A percentile compares a stretch with the other conserved stretches of the same genome.
These are phyloP conservation scores for Atlantisia rogersi DNA, from an alignment of 2,113 vertebrate species.

Conservation along the genomic window DNA sequence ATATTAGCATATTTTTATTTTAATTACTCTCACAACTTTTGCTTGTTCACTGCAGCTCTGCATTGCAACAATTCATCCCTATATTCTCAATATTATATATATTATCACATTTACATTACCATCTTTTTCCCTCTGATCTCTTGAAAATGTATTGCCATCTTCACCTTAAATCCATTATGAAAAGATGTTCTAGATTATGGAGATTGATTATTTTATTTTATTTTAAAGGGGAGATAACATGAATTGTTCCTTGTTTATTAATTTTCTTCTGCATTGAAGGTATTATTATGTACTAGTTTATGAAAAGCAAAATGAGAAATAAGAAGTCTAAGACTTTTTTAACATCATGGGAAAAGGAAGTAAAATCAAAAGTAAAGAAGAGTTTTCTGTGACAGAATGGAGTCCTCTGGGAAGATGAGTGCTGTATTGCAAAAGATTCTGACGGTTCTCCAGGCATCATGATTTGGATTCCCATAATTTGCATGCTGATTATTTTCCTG, in stretches of 20 bases:
- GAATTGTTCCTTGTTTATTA: not conserved
- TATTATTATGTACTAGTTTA: not conserved
- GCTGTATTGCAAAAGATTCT: not conserved
- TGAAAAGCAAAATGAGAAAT: not conserved
- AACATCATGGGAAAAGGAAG: not conserved
- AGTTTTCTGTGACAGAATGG: not conserved
- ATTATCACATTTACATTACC: not conserved
- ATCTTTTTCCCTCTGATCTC: not conserved
- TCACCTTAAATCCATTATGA: not conserved
- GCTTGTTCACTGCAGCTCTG: not conserved
- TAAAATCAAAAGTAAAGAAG: not conserved
- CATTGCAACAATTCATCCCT: not conserved
- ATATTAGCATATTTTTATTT: not conserved
- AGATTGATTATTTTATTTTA: not conserved
- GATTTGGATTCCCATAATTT: not conserved
- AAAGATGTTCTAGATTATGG: not conserved
- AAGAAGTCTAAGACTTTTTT: not conserved
- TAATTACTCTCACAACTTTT: not conserved
- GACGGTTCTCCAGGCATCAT: not conserved
- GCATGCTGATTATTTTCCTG: not conserved
- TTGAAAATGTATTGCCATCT: not conserved
- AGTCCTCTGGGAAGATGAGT: not conserved
- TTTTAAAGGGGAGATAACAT: not conserved
- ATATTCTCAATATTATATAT: not conserved
- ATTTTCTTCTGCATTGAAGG: not conserved